Evolutionary conservation across 2,888 invertebrate genomes (phyloP).

Genomic region (Agelastica alni): DNA sequence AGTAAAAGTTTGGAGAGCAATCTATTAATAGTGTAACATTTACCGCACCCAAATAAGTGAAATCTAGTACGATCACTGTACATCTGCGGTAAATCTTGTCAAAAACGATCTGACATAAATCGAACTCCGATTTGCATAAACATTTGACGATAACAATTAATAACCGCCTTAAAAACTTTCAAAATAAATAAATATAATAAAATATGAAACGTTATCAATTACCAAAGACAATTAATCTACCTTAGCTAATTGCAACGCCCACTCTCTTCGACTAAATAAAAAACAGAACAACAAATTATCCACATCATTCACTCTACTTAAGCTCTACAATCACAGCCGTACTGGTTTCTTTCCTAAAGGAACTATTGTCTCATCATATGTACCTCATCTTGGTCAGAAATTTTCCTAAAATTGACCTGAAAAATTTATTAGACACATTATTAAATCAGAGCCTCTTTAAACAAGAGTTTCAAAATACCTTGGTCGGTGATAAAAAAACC

Average conservation of each 20-base stretch:
- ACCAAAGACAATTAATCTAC: slow-evolving; percentile 10
- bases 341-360: too few species aligned
- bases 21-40: slow-evolving; percentile 7
- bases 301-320: slow-evolving; percentile 13
- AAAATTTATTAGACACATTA: too few species aligned
- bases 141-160: neutral
- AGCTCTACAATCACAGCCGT: too few species aligned
- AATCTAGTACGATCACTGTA: slow-evolving; percentile 1
- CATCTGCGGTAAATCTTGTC: slow-evolving; percentile 2
- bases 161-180: neutral
- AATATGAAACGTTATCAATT: slow-evolving; percentile 14
- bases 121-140: neutral
- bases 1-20: slow-evolving; percentile 2
- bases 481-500: too few species aligned
- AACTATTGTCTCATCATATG: too few species aligned
- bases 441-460: too few species aligned
- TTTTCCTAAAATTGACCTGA: too few species aligned
- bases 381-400: too few species aligned
- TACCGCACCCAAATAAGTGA: slow-evolving; percentile 9
- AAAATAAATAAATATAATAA: neutral
- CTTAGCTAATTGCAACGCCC: slow-evolving; percentile 19
- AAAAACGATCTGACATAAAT: slow-evolving; percentile 3
- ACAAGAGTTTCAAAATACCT: too few species aligned
- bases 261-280: slow-evolving; percentile 8
- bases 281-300: slow-evolving; percentile 15